Evolutionary conservation across 2,888 invertebrate genomes (phyloP), one percentile per base, ranked within the genome.

Genomic region (Eupsilia transversa): DNA sequence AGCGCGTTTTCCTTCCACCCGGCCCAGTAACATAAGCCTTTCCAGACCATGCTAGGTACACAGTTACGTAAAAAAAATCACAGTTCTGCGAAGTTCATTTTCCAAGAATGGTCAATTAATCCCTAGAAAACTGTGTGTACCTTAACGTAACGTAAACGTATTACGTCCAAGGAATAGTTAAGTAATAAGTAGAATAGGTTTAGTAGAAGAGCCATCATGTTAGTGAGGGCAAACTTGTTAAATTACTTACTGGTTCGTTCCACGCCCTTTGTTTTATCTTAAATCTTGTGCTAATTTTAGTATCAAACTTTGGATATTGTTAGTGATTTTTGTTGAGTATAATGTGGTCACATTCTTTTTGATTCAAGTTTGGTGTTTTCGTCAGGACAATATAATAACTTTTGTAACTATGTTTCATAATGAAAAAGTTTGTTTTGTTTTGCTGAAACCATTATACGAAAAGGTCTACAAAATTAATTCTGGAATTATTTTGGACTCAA

Each of bases 91-190:
- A 30, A 59, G 17, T 73, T 20, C 1, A 12, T 27, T 41, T 33
- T 17, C 17, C 17, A 1, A 17, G 33, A 6, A 43, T 38, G 2
- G 10, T 23, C 0, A 30, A 43, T 35, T 60, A 38, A 57, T 49
- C n/a, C 33, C 2, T 10, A 41, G 46, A 54, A 49, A 71, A 43
- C 23, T 9, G 23, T n/a, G 23, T 12, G 54, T 46, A 41, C 46
- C n/a, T 75, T 54, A 77, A 72, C 43, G 30, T 27, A 73, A 81
- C 30, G 65, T 64, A 35, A 83, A 73, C 61, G 14, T 66, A 73
- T 67, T 77, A 70, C 59, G 41, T 73, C 64, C 46, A 68, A 23
- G 67, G 12, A 35, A 33, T 54, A 46, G 52, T 59, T 52, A 60
- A 76, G 67, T 66, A 38, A 70, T 66, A 38, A 70, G 77, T 66